Conservation (phyloP, 1,140 invertebrate genomes). For the Amphibalanus amphitrite region DNA sequence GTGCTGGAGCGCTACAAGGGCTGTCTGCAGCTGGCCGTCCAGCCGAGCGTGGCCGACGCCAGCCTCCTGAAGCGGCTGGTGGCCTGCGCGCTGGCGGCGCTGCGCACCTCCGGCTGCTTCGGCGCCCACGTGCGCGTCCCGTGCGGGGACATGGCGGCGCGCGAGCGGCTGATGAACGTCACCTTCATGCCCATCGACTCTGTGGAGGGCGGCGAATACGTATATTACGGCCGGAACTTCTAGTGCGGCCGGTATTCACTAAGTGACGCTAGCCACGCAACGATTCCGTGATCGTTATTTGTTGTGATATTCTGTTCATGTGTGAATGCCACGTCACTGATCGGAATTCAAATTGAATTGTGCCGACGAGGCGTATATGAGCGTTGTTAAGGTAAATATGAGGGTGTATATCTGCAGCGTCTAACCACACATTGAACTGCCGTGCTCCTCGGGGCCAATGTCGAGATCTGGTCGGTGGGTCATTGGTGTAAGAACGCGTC, state of each 20-base stretch:
- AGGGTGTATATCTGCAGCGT: not conserved
- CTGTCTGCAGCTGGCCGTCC: conserved; percentile 47
- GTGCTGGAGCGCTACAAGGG: conserved; percentile 51
- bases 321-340: not conserved
- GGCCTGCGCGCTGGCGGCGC: conserved; percentile 64
- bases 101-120: conserved; percentile 42
- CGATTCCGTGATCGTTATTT: not conserved
- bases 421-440: not conserved
- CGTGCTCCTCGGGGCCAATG: not conserved
- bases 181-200: conserved; percentile 5
- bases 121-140: conserved; percentile 8
- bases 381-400: not conserved
- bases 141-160: not conserved
- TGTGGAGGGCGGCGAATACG: not conserved
- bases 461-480: not conserved
- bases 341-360: not conserved
- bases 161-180: conserved; percentile 5
- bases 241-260: not conserved
- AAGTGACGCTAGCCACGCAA: not conserved
- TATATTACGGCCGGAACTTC: conserved; percentile 1
- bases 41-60: conserved; percentile 51
- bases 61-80: conserved; percentile 67
- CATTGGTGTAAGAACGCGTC: not conserved
- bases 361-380: not conserved
- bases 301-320: not conserved